phyloP scores from a whole-genome alignment of 1,140 invertebrate genomes.

The Brachionus sp. region DNA sequence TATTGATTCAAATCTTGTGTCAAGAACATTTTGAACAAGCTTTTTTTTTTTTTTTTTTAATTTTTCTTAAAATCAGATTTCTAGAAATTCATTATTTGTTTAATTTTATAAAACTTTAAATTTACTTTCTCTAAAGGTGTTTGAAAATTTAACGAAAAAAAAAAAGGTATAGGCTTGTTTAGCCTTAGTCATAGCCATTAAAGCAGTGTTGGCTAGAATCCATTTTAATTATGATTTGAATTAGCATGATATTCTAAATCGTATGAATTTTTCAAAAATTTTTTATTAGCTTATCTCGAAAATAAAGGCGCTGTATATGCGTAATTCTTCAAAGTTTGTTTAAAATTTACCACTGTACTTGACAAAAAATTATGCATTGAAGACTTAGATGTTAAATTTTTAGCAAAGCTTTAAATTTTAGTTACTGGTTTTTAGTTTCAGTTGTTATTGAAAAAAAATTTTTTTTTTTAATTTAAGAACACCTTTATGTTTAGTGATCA shows the following conservation, averaged over 20 bases:
- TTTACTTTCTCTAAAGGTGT: not conserved
- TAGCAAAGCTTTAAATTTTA: not conserved
- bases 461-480: not conserved
- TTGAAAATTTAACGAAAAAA: not conserved
- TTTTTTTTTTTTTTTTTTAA: not conserved
- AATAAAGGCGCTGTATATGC: not conserved
- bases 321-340: conserved; percentile 8
- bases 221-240: not conserved
- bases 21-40: not conserved
- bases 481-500: conserved; percentile 9
- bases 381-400: not conserved
- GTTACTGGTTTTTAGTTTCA: conserved; percentile 22
- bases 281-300: not conserved
- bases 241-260: not conserved
- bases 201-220: not conserved
- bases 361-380: not conserved
- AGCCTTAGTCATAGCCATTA: not conserved
- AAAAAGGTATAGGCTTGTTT: not conserved
- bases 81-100: not conserved
- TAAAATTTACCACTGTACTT: conserved; percentile 3
- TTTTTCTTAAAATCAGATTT: conserved; percentile 1
- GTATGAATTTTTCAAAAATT: not conserved
- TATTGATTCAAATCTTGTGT: not conserved
- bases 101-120: not conserved
- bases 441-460: not conserved